Percentiles rank a stretch among this genome's conserved stretches.
These are phyloP conservation scores for Enchytraeus crypticus DNA, from an alignment of 2,888 invertebrate species.

Conservation along the genomic window DNA sequence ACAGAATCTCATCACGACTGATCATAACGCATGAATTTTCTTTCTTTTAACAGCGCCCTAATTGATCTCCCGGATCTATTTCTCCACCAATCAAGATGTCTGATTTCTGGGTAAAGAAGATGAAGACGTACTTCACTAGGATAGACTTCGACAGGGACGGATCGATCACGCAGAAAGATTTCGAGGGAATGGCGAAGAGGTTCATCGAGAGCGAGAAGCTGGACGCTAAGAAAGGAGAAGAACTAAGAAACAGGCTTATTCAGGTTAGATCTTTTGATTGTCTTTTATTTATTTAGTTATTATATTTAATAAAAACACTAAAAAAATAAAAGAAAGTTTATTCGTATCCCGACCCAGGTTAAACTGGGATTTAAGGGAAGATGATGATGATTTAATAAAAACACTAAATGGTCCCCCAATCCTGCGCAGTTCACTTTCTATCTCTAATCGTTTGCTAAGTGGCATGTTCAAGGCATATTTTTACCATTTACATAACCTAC, in stretches of 20 bases:
- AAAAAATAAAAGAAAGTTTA: not conserved
- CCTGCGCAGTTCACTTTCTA: too few relatives aligned
- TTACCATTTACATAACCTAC: too few relatives aligned
- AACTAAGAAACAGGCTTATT: slow-evolving; percentile 8
- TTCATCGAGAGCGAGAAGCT: slow-evolving; percentile 20
- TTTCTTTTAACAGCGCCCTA: not conserved
- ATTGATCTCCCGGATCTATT: too few relatives aligned
- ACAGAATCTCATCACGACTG: too few relatives aligned
- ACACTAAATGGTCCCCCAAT: too few relatives aligned
- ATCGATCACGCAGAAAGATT: slow-evolving; percentile 20
- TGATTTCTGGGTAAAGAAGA: slow-evolving; percentile 19
- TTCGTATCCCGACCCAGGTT: too few relatives aligned
- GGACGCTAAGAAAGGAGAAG: slow-evolving; percentile 2
- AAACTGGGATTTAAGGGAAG: too few relatives aligned
- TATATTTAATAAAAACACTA: not conserved
- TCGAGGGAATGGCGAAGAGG: slow-evolving; percentile 21
- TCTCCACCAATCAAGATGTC: slow-evolving; percentile 10
- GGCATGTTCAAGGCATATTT: too few relatives aligned
- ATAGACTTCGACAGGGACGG: slow-evolving; percentile 27
- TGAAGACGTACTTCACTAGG: slow-evolving; percentile 25
- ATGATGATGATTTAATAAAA: too few relatives aligned
- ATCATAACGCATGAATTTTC: not conserved
- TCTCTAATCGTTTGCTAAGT: too few relatives aligned
- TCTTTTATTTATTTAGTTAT: not conserved
- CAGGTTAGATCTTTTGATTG: too few relatives aligned